Base-by-base conservation (phyloP, 2,797 vertebrate species). In the Betta splendens region DNA sequence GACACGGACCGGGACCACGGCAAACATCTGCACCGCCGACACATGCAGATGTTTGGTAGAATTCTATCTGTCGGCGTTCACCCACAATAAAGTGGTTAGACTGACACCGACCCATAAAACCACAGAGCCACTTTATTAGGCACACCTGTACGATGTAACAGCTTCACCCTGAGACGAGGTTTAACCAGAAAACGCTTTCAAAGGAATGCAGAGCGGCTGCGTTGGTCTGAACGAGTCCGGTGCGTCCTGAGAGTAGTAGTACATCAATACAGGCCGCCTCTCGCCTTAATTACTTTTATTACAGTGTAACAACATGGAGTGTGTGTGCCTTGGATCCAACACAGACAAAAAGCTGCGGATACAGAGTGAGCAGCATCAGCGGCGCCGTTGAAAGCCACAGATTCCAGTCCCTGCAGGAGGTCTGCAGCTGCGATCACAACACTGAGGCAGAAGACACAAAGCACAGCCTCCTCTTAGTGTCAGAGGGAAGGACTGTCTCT, bases 251-350 rank as follows among this genome's bases (percentile, higher is more conserved):
- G n/a, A n/a, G n/a, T n/a, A n/a, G n/a, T n/a, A n/a, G n/a, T n/a
- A n/a, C 42, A 59, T 68, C 15, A 76, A 47, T 17, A 51, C 26
- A 61, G 37, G 12, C 44, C 48, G 52, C 47, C 22, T 62, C 23
- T 44, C 79, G 47, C 60, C 38, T 60, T 56, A 21, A 70, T 65
- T 56, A 9, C 40, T 53, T 84, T 87, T 83, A 87, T 83, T 85
- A 72, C 63, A 76, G 16, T 56, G 42, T 72, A 65, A 77, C 21
- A 1, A 36, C 63, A 72, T 60, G 29, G 39, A 49, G 31, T 29
- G 16, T 52, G 47, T 25, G 43, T 9, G 17, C 44, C 42, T 35
- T 7, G 4, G 5, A 71, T 52, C 29, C 42, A 68, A 62, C 62
- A 25, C 40, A 50, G 40, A 69, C 43, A 56, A 2, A 69, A 72